These are phyloP conservation scores for Artibeus lituratus DNA, from an alignment of 2,797 vertebrate species.

Conservation along the genomic window DNA sequence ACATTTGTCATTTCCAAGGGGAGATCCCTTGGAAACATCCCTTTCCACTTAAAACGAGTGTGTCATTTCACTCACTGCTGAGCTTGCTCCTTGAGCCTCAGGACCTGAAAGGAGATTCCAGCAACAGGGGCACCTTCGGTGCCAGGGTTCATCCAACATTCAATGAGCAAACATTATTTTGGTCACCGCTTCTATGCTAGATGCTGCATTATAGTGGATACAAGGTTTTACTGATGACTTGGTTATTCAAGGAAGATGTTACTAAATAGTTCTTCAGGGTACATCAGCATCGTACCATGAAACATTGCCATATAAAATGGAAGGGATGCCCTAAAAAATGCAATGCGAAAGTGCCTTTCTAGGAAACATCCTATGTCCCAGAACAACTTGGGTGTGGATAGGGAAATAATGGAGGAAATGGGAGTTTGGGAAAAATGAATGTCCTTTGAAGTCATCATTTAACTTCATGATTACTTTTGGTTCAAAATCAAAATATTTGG, in stretches of 20 bases:
- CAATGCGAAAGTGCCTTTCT: slow-evolving; percentile 62
- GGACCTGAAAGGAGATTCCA: neutral
- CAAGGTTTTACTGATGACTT: neutral
- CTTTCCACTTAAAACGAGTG: neutral
- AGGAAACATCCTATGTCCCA: slow-evolving; percentile 58
- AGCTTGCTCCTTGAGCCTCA: neutral
- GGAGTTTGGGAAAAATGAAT: neutral
- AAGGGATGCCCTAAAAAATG: slow-evolving; percentile 66
- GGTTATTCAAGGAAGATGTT: neutral
- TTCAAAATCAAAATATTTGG: neutral
- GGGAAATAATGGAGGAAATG: neutral
- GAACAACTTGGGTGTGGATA: neutral
- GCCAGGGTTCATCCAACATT: neutral
- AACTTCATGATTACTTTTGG: slow-evolving; percentile 41
- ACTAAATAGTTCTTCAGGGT: slow-evolving; percentile 45
- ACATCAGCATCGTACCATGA: slow-evolving; percentile 58
- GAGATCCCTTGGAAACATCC: neutral
- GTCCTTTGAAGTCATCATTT: slow-evolving; percentile 53
- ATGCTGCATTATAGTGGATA: neutral
- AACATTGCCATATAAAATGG: slow-evolving; percentile 50
- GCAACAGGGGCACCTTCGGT: neutral
- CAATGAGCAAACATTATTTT: neutral
- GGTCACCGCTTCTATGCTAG: neutral
- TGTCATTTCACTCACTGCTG: neutral
- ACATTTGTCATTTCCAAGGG: neutral